phyloP scores from a whole-genome alignment of 2,797 vertebrate species.

The Syngnathus acus region DNA sequence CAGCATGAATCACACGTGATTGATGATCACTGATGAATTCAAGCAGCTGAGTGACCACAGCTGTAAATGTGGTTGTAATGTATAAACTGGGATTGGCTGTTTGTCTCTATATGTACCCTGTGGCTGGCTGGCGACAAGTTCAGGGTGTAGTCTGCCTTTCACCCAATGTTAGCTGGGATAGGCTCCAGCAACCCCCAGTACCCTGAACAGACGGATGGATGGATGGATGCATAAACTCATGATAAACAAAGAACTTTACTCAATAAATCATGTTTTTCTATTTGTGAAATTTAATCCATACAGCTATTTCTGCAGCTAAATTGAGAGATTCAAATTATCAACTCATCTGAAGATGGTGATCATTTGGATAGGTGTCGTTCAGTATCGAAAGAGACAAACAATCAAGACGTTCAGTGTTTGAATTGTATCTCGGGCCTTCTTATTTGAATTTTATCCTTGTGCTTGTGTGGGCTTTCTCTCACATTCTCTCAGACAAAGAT shows the following conservation, averaged over 20 bases:
- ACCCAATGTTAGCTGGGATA: too few relatives aligned
- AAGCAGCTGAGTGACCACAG: slow-evolving; percentile 5
- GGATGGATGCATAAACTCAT: too few relatives aligned
- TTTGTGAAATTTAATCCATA: background rate
- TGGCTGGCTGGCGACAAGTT: too few relatives aligned
- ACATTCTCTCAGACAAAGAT: background rate
- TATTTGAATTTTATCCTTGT: background rate
- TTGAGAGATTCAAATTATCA: background rate
- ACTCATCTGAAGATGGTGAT: background rate
- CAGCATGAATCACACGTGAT: slow-evolving; percentile 16
- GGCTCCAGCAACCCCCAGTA: too few relatives aligned
- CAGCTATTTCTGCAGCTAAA: background rate
- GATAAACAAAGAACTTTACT: background rate
- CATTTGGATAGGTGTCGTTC: background rate
- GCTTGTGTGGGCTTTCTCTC: background rate
- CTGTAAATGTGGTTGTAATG: slow-evolving; percentile 1
- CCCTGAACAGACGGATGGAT: too few relatives aligned
- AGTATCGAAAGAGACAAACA: too few relatives aligned
- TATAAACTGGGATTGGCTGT: background rate
- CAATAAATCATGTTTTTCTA: background rate
- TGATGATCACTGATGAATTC: slow-evolving; percentile 12
- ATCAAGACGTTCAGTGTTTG: background rate
- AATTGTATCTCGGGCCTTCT: background rate
- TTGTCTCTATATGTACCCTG: too few relatives aligned
- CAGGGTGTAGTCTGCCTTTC: too few relatives aligned